Conservation (phyloP, 1,140 invertebrate genomes). For the Heliothis subflexa region DNA sequence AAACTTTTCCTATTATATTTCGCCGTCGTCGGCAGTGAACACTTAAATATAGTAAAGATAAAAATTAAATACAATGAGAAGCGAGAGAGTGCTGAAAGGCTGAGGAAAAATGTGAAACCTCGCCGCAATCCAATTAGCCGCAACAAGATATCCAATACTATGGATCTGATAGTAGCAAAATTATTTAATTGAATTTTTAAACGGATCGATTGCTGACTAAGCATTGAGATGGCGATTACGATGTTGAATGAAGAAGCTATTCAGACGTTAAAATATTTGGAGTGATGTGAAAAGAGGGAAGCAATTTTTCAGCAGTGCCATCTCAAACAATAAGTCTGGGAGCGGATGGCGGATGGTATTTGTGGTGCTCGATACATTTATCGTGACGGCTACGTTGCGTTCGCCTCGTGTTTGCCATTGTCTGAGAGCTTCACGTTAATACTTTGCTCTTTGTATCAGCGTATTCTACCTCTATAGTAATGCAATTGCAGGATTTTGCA, state of each 20-base stretch:
- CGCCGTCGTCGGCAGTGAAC: constrained; percentile 62
- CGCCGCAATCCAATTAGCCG: constrained; percentile 75
- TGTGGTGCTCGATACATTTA: constrained; percentile 79
- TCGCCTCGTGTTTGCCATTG: constrained; percentile 76
- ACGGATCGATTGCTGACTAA: constrained; percentile 11
- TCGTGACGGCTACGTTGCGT: constrained; percentile 66
- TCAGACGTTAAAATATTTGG: constrained; percentile 43
- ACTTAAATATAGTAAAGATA: constrained; percentile 64
- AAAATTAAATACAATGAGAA: constrained; percentile 74
- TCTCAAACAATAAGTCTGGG: constrained; percentile 77
- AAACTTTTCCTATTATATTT: constrained; percentile 80
- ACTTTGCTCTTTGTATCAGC: constrained; percentile 68
- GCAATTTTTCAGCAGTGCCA: constrained; percentile 70
- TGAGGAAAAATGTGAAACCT: constrained; percentile 67
- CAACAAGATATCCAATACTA: constrained; percentile 69
- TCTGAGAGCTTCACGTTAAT: constrained; percentile 76
- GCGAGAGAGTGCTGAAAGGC: constrained; percentile 55
- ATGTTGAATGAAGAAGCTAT: constrained; percentile 28
- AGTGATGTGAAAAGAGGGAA: constrained; percentile 47
- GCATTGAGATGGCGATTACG: background rate
- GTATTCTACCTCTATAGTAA: constrained; percentile 61
- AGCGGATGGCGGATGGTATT: constrained; percentile 70
- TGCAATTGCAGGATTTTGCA: constrained; percentile 54
- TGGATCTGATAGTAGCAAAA: constrained; percentile 63
- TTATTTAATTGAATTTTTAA: constrained; percentile 63